Evolutionary conservation across 2,797 vertebrate genomes (phyloP), one percentile per base, ranked within the genome.

Genomic region (Onychomys arenicola): DNA sequence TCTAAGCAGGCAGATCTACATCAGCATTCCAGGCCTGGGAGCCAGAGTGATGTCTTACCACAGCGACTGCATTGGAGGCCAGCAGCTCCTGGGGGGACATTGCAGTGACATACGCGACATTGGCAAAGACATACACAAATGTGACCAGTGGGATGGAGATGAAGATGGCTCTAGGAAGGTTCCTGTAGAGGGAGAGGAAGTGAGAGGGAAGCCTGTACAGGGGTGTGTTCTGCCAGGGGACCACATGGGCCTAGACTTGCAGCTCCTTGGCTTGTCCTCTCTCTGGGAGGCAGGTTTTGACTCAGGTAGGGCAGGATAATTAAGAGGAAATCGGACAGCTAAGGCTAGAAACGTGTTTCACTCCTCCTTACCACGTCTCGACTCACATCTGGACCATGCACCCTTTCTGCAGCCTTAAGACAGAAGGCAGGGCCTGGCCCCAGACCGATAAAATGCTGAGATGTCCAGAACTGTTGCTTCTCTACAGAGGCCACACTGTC

Each of bases 101-200:
- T 95, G 99, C 99, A 5, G 99, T 99, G 98, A 99, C 99, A 90
- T 99, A 99, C 95, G 99, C 99, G 55, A 99, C 99, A 98, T 99
- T 99, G 97, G 99, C 99, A 81, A 99, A 99, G 98, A 99, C 99
- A 94, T 99, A 99, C 6, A 99, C 99, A 71, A 99, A 99, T 52
- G 99, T 99, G 97, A 99, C 99, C 63, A 99, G 98, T 75, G 99
- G 99, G 98, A 99, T 99, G 98, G 99, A 99, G 98, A 99, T 99
- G 98, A 99, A 99, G 98, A 99, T 99, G 98, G 99, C 99, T 17
- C 99, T 99, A 34, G 99, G 99, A 94, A 99, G 99, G 96, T 99
- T 99, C 98, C 99, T 99, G 98, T 61, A 93, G 96, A 90, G 89
- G 94, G 96, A 98, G 90, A 98, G 87, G 81, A 91, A 52, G 77